Conservation (phyloP, 1,140 invertebrate species). For the Tribolium madens region DNA sequence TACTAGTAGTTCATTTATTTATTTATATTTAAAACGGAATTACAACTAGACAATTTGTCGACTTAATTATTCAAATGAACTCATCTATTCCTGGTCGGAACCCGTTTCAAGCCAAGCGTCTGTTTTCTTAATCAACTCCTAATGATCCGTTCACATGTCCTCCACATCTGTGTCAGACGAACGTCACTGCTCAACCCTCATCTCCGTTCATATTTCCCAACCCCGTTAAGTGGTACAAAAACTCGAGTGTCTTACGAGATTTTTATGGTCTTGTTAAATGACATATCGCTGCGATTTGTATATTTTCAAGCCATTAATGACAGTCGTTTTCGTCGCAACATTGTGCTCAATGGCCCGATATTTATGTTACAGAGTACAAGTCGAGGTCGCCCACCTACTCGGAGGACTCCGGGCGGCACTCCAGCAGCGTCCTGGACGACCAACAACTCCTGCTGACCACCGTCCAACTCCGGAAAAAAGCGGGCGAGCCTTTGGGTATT, state of each 20-base stretch:
- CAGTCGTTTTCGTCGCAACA: constrained; percentile 10
- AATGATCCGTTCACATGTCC: constrained; percentile 35
- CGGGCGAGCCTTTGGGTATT: constrained; percentile 62
- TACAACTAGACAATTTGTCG: neutral
- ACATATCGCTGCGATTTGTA: constrained; percentile 36
- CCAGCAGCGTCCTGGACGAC: constrained; percentile 56
- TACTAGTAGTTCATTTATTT: neutral
- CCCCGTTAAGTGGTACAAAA: constrained; percentile 4
- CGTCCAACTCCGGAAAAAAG: constrained; percentile 58
- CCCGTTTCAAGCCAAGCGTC: neutral
- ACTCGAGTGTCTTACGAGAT: constrained; percentile 21
- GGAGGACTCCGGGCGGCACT: constrained; percentile 63
- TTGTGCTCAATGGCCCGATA: neutral
- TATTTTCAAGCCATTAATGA: constrained; percentile 32
- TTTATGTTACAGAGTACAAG: constrained; percentile 61
- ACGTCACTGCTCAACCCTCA: neutral
- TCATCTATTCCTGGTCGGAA: constrained; percentile 6
- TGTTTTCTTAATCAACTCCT: constrained; percentile 39
- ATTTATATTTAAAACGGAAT: neutral
- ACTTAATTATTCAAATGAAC: constrained; percentile 10
- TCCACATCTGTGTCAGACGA: neutral
- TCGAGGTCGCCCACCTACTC: constrained; percentile 63
- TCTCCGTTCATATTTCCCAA: neutral
- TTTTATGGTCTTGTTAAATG: constrained; percentile 36
- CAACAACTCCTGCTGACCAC: constrained; percentile 56